Base-by-base conservation (phyloP, 2,888 invertebrate species). In the Pandemis heparana region DNA sequence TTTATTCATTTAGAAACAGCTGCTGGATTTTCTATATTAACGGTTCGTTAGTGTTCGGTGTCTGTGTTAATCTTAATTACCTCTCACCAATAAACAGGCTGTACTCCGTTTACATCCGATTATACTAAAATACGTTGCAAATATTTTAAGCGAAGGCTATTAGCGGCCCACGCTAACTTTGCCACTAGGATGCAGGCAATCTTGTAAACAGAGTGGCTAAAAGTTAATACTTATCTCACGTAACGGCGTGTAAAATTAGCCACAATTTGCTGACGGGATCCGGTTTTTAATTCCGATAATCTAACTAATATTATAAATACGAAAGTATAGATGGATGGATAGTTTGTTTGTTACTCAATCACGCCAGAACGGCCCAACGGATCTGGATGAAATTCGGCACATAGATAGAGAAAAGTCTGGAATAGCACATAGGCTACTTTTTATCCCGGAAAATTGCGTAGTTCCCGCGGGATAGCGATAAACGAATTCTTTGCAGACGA, bases 181-280 rank as follows among this genome's bases (percentile, higher is more conserved):
- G 18, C 56, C 18, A 66, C 66, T 12, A 6, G 16, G 23, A 70
- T 71, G 32, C 70, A 59, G n/a, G 70, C 48, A 65, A 71, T 71
- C 38, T 64, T 46, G 56, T 71, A 59, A 71, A 65, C 59, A 71
- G 59, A 71, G 56, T 12, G 56, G 38, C 59, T 71, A 39, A 38
- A 46, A 65, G 64, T 59, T 59, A 64, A 64, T 65, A 71, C 46
- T 75, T 69, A 56, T 56, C 16, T 18, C 56, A 56, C 56, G 10
- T 56, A 23, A 56, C 53, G 9, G 18, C 2, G 18, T 53, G 53
- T 53, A 18, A 16, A 18, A 8, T 53, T 16, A 18, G 51, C 10
- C 8, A 12, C 56, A 56, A 56, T 18, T 56, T 0, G 23, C 12
- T 23, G 18, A 53, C 56, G 5, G 12, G 12, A 23, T 23, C 51